These are phyloP conservation scores for Squalus acanthias DNA, from an alignment of 2,797 vertebrate species.

Conservation along the genomic window DNA sequence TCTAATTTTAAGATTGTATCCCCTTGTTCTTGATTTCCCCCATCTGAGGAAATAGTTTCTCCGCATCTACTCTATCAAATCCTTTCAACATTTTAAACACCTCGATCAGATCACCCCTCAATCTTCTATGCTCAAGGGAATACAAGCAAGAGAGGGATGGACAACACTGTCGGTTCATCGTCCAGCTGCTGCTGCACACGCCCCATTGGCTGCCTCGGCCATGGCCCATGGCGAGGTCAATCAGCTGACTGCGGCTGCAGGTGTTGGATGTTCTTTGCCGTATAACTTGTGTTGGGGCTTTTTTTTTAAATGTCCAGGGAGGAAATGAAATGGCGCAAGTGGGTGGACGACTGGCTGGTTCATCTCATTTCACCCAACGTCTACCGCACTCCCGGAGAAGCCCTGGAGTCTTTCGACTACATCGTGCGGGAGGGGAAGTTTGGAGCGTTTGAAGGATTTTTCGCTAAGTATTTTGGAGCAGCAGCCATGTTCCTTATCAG, in stretches of 20 bases:
- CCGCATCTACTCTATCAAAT: too few species aligned
- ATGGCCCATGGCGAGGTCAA: neutral
- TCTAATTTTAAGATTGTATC: too few species aligned
- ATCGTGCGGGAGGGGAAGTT: constrained; percentile 94
- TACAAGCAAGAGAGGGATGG: neutral
- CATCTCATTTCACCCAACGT: constrained; percentile 96
- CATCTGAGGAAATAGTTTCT: too few species aligned
- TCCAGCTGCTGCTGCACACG: neutral
- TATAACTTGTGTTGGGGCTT: neutral
- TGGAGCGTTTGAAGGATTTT: constrained; percentile 71
- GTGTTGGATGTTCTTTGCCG: neutral
- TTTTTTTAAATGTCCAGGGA: constrained; percentile 60
- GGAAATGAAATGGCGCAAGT: constrained; percentile 92
- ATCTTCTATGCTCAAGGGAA: too few species aligned
- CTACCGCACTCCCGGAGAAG: constrained; percentile 78
- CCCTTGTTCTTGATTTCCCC: too few species aligned
- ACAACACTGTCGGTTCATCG: neutral
- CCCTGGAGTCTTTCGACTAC: constrained; percentile 91
- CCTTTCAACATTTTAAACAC: too few species aligned
- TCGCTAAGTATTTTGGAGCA: constrained; percentile 92
- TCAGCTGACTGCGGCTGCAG: neutral
- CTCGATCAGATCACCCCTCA: too few species aligned
- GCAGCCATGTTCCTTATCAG: constrained; percentile 85
- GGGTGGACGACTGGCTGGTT: constrained; percentile 90
- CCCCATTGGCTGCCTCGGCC: neutral